These are phyloP conservation scores for Leptinotarsa juncta DNA, from an alignment of 2,888 invertebrate species.

Conservation along the genomic window DNA sequence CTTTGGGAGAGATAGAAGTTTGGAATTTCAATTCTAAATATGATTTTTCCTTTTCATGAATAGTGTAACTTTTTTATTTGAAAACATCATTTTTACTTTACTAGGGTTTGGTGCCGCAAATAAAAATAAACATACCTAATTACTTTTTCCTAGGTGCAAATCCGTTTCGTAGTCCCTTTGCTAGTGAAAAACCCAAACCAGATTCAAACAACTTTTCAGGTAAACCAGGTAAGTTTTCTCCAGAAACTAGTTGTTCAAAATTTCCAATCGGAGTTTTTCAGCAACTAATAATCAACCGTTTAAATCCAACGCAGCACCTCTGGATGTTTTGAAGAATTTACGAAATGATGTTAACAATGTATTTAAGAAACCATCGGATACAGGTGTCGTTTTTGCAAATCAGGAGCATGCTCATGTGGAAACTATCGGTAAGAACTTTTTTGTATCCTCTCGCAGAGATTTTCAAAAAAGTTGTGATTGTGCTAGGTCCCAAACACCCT, in stretches of 20 bases:
- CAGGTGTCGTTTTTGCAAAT: background rate
- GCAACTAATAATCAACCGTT: background rate
- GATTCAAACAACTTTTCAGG: background rate
- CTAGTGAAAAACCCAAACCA: background rate
- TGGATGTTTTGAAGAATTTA: background rate
- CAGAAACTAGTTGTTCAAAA: background rate
- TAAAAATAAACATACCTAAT: background rate
- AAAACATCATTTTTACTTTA: no score
- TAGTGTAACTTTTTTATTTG: no score
- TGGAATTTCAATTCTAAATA: no score
- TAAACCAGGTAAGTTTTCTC: background rate
- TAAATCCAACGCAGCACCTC: background rate
- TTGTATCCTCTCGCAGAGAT: no score
- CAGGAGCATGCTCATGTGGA: background rate
- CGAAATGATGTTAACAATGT: constrained; percentile 1
- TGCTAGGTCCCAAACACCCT: no score
- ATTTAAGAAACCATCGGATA: constrained; percentile 18
- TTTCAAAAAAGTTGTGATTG: no score
- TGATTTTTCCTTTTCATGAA: no score
- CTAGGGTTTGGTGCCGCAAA: no score
- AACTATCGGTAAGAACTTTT: background rate
- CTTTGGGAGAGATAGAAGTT: no score
- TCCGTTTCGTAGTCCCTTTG: constrained; percentile 8
- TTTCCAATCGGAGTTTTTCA: background rate
- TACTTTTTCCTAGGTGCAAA: background rate